Conservation (phyloP, 2,113 vertebrate species). For the Echinops telfairi region DNA sequence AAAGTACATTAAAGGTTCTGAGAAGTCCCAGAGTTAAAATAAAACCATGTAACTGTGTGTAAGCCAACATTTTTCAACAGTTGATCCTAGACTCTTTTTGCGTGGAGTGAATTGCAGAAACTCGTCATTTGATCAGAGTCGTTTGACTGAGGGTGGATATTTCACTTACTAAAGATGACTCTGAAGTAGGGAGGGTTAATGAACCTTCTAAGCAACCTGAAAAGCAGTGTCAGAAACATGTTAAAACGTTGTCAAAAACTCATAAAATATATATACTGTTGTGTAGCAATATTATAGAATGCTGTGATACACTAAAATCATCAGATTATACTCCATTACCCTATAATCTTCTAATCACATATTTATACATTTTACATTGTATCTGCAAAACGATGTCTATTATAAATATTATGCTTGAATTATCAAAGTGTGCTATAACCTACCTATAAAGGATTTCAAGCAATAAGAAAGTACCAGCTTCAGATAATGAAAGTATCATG, state of each 20-base stretch:
- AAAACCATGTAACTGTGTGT: not conserved
- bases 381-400: conserved; percentile 68
- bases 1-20: conserved; percentile 6
- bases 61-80: conserved; percentile 5
- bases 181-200: conserved; percentile 69
- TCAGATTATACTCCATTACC: conserved; percentile 67
- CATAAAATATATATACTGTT: conserved; percentile 73
- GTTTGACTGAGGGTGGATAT: conserved; percentile 28
- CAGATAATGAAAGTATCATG: conserved; percentile 32
- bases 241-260: conserved; percentile 68
- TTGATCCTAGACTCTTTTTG: conserved; percentile 56
- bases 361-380: conserved; percentile 73
- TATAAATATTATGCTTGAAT: conserved; percentile 74
- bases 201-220: conserved; percentile 68
- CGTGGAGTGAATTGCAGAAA: conserved; percentile 42
- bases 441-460: conserved; percentile 35
- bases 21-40: conserved; percentile 42
- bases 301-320: conserved; percentile 69
- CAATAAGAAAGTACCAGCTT: conserved; percentile 61
- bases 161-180: conserved; percentile 62
- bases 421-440: conserved; percentile 47
- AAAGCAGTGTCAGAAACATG: conserved; percentile 68
- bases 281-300: conserved; percentile 73
- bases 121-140: conserved; percentile 66
- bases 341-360: conserved; percentile 78